Evolutionary conservation across 1,140 invertebrate species (phyloP), one percentile per base, ranked within the genome.

Genomic region (Rhopalosiphum padi): DNA sequence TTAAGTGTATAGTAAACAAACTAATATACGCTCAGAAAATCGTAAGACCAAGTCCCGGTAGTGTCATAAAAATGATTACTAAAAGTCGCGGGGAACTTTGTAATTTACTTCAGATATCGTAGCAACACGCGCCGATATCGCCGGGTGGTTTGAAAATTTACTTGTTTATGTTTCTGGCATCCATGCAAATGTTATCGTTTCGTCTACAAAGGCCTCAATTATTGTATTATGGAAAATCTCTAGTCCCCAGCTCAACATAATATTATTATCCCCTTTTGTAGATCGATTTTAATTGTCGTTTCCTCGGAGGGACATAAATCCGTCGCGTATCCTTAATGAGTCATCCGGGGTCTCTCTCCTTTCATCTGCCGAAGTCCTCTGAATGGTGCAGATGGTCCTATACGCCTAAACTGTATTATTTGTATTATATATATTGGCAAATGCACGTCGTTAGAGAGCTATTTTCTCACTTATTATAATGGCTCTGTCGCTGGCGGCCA

Each of bases 281-380:
- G 41, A 51, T 35, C 30, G 46, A 89, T 89, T 89, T 89, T 89
- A 89, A 89, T 53, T 89, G 87, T 89, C 0, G 87, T 89, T 48
- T 89, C 48, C 87, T 48, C 87, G 22, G 48, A 53, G 87, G 87
- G 87, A 51, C 87, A 89, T 37, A 89, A 89, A 53, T 89, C 48
- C 87, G 87, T 89, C 48, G 5, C 46, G 35, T 51, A 43, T 89
- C 8, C 87, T 48, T 89, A 89, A 89, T 89, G 87, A 51, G 43
- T 89, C 87, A 51, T 85, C 37, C 23, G 83, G 83, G 30, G 30
- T 77, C 22, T 41, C 41, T 43, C 37, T 85, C 22, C 9, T 9
- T 22, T 85, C 23, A 43, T 85, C 22, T 3, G 23, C 1, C 83
- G 9, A 85, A 85, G 9, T n/a, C 22, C 21, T 41, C 37, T 5